Evolutionary conservation across 2,113 vertebrate species (phyloP).

Genomic region (Chinchilla lanigera): DNA sequence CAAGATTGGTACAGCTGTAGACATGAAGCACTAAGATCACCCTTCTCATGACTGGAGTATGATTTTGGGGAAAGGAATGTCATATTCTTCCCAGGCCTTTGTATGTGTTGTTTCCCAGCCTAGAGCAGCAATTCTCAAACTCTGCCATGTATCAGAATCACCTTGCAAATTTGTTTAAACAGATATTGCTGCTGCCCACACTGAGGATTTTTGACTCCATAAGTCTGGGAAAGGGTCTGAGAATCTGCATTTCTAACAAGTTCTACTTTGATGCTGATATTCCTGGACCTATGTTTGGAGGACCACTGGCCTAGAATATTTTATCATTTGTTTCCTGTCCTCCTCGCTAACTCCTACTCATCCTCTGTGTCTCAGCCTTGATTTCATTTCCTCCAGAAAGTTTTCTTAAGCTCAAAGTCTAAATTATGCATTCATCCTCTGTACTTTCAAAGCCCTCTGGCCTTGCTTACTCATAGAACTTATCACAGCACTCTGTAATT

Average conservation of each 20-base stretch:
- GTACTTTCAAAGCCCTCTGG: not conserved
- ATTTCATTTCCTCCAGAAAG: conserved; percentile 41
- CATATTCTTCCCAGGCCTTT: not conserved
- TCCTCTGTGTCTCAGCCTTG: not conserved
- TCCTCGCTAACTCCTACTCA: not conserved
- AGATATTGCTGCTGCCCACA: not conserved
- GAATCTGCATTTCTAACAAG: conserved; percentile 1
- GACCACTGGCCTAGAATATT: not conserved
- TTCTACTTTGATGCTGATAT: not conserved
- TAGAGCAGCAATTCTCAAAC: not conserved
- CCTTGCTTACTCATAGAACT: not conserved
- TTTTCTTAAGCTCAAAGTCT: conserved; percentile 30
- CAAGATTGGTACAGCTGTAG: too few relatives aligned
- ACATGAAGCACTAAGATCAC: not conserved
- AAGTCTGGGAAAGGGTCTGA: not conserved
- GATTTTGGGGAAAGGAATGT: not conserved
- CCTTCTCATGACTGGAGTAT: not conserved
- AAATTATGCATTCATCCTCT: not conserved
- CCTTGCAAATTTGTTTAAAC: not conserved
- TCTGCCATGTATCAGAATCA: not conserved
- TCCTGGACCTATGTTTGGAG: not conserved
- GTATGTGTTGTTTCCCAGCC: not conserved
- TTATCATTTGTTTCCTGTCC: not conserved
- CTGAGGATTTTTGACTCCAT: not conserved
- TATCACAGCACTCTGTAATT: not conserved